These are phyloP conservation scores for Heliothis peltigera DNA, from an alignment of 2,888 invertebrate species.

Conservation along the genomic window DNA sequence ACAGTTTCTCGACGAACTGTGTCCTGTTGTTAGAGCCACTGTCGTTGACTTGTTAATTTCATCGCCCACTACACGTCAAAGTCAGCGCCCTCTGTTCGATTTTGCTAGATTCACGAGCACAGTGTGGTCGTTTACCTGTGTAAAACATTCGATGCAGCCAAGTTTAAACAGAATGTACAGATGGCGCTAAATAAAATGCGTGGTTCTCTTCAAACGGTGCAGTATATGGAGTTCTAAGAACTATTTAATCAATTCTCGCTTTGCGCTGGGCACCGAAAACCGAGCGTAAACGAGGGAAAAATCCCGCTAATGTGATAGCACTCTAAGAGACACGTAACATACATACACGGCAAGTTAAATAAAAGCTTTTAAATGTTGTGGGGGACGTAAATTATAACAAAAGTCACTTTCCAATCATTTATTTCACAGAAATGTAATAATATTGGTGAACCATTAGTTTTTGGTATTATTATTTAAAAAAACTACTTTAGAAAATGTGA, in stretches of 20 bases:
- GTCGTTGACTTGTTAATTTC: too few relatives aligned
- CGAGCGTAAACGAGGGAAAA: too few relatives aligned
- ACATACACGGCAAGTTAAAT: too few relatives aligned
- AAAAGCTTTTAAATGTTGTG: too few relatives aligned
- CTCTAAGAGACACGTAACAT: too few relatives aligned
- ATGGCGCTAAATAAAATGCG: background rate
- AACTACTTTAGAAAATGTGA: slow-evolving; percentile 13
- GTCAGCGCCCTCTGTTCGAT: slow-evolving; percentile 27
- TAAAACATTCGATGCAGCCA: background rate
- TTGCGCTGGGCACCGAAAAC: too few relatives aligned
- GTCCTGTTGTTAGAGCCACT: too few relatives aligned
- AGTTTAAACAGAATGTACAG: background rate
- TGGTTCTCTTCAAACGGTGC: background rate
- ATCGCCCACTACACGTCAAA: too few relatives aligned
- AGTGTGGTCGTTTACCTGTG: background rate
- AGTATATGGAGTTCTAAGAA: too few relatives aligned
- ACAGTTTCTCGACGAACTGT: background rate
- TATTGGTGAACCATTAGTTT: slow-evolving; percentile 29
- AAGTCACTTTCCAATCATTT: slow-evolving; percentile 50
- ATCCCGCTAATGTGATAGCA: too few relatives aligned
- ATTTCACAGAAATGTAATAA: slow-evolving; percentile 57
- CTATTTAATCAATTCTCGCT: too few relatives aligned
- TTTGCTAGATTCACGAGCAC: background rate
- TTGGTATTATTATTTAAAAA: slow-evolving; percentile 1
- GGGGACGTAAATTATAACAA: slow-evolving; percentile 4